Evolutionary conservation across 1,140 invertebrate species (phyloP).

Genomic region (Drosophila quadrilineata): DNA sequence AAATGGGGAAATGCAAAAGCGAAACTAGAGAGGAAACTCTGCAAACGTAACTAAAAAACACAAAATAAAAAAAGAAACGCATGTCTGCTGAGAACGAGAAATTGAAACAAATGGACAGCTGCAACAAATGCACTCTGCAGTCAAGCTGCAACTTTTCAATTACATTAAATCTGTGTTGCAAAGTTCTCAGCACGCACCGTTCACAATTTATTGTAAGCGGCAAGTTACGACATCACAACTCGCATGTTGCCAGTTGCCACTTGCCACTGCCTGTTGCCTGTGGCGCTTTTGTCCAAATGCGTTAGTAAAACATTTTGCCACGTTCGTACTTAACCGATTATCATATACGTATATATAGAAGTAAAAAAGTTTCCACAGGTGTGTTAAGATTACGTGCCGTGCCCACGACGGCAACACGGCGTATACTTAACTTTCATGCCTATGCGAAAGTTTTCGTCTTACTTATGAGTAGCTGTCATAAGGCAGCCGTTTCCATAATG

Average conservation of each 20-base stretch:
- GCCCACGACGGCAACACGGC: constrained; percentile 9
- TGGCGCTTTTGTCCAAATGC: constrained; percentile 59
- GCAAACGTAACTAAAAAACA: too few relatives aligned
- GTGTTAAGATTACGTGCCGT: constrained; percentile 45
- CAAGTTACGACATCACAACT: constrained; percentile 16
- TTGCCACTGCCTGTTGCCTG: too few relatives aligned
- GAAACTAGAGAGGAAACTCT: too few relatives aligned
- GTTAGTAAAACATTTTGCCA: constrained; percentile 52
- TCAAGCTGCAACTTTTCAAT: constrained; percentile 66
- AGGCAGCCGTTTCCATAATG: too few relatives aligned
- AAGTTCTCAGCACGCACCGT: constrained; percentile 65
- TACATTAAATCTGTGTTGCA: constrained; percentile 69
- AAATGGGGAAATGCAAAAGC: constrained; percentile 13
- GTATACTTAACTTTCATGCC: constrained; percentile 34
- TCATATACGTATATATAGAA: constrained; percentile 36
- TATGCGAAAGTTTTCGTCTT: constrained; percentile 22
- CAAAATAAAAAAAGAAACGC: too few relatives aligned
- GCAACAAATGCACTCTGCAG: constrained; percentile 9
- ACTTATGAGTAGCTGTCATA: constrained; percentile 19
- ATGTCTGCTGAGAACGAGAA: too few relatives aligned
- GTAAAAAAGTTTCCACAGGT: constrained; percentile 42
- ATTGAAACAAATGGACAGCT: constrained; percentile 18
- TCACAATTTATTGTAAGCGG: constrained; percentile 70
- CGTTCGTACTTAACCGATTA: constrained; percentile 40
- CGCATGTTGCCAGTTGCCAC: constrained; percentile 20